Percentiles rank a stretch among this genome's conserved stretches.
Evolutionary conservation across 2,888 invertebrate genomes (phyloP).

Genomic region (Melanophora roralis): DNA sequence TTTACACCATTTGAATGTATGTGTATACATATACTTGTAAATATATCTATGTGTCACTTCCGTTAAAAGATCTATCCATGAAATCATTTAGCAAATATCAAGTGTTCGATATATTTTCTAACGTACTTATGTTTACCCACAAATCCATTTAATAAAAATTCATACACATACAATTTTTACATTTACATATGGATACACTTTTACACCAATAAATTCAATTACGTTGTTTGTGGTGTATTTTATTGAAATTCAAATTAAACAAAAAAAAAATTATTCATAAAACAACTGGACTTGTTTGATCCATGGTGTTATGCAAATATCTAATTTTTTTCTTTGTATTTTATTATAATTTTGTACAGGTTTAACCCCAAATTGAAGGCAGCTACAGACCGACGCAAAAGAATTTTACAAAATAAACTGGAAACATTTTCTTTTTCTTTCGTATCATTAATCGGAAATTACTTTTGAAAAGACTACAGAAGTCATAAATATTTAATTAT

Average conservation of each 20-base stretch:
- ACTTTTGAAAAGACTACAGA: background rate
- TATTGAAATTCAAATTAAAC: background rate
- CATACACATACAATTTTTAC: background rate
- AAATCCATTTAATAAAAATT: background rate
- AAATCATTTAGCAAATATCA: background rate
- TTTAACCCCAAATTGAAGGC: constrained; percentile 21
- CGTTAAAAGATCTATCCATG: constrained; percentile 25
- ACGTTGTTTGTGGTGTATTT: background rate
- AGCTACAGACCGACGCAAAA: background rate
- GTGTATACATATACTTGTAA: background rate
- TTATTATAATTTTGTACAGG: constrained; percentile 29
- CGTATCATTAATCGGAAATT: constrained; percentile 12
- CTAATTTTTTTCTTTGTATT: background rate
- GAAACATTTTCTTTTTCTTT: background rate
- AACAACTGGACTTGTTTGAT: constrained; percentile 32
- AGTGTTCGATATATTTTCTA: constrained; percentile 22
- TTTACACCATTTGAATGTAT: no score
- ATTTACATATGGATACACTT: background rate
- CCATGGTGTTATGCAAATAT: constrained; percentile 26
- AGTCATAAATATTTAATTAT: constrained; percentile 57
- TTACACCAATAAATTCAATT: constrained; percentile 11
- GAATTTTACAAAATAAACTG: background rate
- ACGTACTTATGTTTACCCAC: no score
- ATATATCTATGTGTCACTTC: constrained; percentile 5
- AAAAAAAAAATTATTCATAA: background rate